Base-by-base conservation (phyloP, 2,888 invertebrate genomes). In the Dromius quadrimaculatus region DNA sequence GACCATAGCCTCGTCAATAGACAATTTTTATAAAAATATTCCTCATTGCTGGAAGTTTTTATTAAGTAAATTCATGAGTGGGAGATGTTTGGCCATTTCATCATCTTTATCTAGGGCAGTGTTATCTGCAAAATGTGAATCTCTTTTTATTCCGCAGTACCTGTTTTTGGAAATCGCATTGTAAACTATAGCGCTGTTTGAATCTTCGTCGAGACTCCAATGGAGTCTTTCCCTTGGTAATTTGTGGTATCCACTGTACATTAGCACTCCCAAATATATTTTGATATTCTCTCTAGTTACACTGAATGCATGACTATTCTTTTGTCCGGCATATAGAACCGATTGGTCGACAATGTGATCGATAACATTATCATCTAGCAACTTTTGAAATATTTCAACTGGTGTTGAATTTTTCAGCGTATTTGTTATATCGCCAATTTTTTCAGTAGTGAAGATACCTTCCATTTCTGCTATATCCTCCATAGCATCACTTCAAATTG, bases 1-100 rank as follows among this genome's bases (percentile, higher is more conserved):
- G 68, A 77, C 72, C 74, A 77, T 76, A 1, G 74, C 71, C 71
- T 76, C 76, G 71, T 77, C 75, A 17, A 76, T 72, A 13, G 75
- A 76, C n/a, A 76, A 66, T 47, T 73, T 20, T 32, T 73, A 50
- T 17, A 75, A 74, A 43, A 76, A 73, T 20, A 76, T 71, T 45
- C 73, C 74, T 71, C 72, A 75, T 50, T 76, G 73, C 32, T 62
- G 34, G 50, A 74, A 75, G 11, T 75, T 75, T 47, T 70, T 34
- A 62, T 74, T 75, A 2, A 76, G 66, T 9, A 70, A 9, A 23
- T 28, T 41, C 17, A 71, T 57, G 15, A 74, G 50, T 8, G 15
- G 15, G 13, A 73, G 74, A 11, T 72, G 23, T 6, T 74, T 74
- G 45, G 23, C 66, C 62, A 71, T 68, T 71, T 70, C 73, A 63